Evolutionary conservation across 2,113 vertebrate genomes (phyloP).

Genomic region (Caracal caracal): DNA sequence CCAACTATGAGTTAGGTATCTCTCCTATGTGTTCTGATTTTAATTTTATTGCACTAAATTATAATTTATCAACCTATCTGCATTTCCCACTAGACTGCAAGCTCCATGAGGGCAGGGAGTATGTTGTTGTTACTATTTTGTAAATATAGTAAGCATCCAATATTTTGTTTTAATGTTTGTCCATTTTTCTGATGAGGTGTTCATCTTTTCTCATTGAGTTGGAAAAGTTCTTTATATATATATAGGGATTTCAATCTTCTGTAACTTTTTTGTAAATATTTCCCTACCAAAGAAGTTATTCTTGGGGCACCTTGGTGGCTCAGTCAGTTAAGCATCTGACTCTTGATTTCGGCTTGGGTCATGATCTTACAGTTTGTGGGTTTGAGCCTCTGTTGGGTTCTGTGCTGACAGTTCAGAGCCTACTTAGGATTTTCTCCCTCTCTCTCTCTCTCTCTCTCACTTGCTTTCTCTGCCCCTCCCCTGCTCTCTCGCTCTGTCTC

Average conservation of each 20-base stretch:
- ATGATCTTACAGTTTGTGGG: no score
- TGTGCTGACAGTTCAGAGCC: no score
- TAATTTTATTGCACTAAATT: background rate
- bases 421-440: no score
- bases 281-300: background rate
- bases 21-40: background rate
- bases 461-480: no score
- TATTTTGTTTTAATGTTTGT: background rate
- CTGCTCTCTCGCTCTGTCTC: no score
- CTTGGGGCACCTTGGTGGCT: background rate
- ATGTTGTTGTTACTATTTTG: background rate
- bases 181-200: background rate
- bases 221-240: slow-evolving; percentile 16
- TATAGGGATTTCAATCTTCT: background rate
- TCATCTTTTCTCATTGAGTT: slow-evolving; percentile 23
- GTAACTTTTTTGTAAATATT: background rate
- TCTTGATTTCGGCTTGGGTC: no score
- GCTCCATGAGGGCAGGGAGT: background rate
- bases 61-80: background rate
- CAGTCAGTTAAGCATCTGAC: no score
- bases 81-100: background rate
- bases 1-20: background rate
- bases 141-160: background rate
- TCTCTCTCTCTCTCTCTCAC: no score
- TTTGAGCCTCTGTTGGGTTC: no score